These are phyloP conservation scores for Hiodon tergisus DNA, from an alignment of 2,113 vertebrate species.

Conservation along the genomic window DNA sequence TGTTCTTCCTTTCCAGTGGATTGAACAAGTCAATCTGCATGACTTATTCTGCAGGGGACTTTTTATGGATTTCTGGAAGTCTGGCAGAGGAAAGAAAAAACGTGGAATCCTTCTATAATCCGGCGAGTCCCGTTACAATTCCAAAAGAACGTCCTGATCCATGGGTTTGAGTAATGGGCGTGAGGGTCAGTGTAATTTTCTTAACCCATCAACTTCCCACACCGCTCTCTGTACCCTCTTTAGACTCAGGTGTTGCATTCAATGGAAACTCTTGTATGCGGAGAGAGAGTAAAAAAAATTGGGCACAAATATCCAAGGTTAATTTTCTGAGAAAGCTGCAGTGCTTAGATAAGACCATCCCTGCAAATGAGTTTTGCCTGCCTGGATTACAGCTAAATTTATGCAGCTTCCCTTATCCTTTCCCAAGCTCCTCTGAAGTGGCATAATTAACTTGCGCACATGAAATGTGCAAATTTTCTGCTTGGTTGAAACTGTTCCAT, in stretches of 20 bases:
- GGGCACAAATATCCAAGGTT: slow-evolving; percentile 99
- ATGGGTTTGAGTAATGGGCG: slow-evolving; percentile 56
- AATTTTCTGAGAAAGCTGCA: slow-evolving; percentile 99
- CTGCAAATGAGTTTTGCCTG: slow-evolving; percentile 99
- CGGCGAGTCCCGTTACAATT: slow-evolving; percentile 37
- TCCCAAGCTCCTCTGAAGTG: slow-evolving; percentile 98
- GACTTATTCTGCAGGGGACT: slow-evolving; percentile 70
- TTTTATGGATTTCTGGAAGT: slow-evolving; percentile 70
- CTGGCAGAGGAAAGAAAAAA: slow-evolving; percentile 47
- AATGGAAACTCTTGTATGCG: slow-evolving; percentile 74
- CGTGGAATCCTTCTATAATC: slow-evolving; percentile 64
- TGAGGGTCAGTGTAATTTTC: slow-evolving; percentile 54
- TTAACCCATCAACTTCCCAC: slow-evolving; percentile 69
- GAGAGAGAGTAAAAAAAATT: slow-evolving; percentile 64
- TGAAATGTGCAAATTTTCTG: slow-evolving; percentile 99
- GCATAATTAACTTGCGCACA: slow-evolving; percentile 99
- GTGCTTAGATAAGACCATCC: slow-evolving; percentile 96
- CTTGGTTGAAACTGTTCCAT: slow-evolving; percentile 94
- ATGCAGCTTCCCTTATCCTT: slow-evolving; percentile 99
- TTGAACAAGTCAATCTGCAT: slow-evolving; percentile 67
- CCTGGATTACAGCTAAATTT: slow-evolving; percentile 99
- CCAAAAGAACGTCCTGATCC: slow-evolving; percentile 55
- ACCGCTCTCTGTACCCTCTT: slow-evolving; percentile 63
- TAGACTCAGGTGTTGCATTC: slow-evolving; percentile 76
- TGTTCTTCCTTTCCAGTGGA: slow-evolving; percentile 63